Conservation (phyloP, 2,113 vertebrate genomes). For the Gymnogyps californianus region DNA sequence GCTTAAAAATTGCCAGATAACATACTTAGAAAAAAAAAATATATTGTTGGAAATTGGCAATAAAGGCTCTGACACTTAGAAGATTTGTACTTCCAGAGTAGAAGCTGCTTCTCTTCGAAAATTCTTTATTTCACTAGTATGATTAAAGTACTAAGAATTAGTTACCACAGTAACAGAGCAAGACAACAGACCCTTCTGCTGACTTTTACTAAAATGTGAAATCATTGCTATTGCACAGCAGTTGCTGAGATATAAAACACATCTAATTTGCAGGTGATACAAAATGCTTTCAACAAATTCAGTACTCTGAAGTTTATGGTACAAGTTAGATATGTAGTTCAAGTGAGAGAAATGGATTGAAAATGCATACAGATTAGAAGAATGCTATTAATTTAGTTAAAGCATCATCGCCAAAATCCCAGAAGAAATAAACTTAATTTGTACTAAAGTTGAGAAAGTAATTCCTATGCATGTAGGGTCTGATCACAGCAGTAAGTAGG, state of each 20-base stretch:
- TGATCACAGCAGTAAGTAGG: neutral
- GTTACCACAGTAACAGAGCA: neutral
- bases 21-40: neutral
- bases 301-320: neutral
- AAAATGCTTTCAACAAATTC: neutral
- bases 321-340: neutral
- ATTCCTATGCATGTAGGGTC: neutral
- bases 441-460: neutral
- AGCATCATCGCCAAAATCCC: fast-evolving
- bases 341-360: neutral
- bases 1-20: neutral
- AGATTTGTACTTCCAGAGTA: neutral
- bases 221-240: neutral
- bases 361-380: neutral
- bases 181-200: neutral
- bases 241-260: neutral
- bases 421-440: neutral
- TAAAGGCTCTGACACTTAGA: neutral
- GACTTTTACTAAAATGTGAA: neutral
- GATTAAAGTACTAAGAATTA: neutral
- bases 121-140: neutral
- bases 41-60: neutral
- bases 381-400: neutral
- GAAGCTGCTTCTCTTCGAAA: neutral
- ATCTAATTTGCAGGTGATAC: neutral